Base-by-base conservation (phyloP, 1,140 invertebrate species). In the Psilanteris sp. region DNA sequence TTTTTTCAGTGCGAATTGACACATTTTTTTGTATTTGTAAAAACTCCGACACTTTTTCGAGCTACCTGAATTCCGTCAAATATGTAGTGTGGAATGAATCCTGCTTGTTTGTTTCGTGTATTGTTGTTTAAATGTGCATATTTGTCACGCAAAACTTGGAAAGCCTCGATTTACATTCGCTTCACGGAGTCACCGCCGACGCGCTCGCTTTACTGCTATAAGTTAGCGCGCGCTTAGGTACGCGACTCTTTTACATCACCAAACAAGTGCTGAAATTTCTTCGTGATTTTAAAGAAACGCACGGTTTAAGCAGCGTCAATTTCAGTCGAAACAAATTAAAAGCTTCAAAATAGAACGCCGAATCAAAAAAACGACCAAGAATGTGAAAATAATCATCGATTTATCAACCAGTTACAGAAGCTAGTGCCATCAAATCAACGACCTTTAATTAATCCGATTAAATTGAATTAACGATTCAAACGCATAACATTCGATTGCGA, bases 141-240 rank as follows among this genome's bases (percentile, higher is more conserved):
- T 77, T 78, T 64, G 57, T 57, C 66, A 22, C 64, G 46, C 57
- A 52, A 54, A 72, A 68, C 54, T 57, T 29, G 46, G 39, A 62
- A 71, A 72, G 64, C 34, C 62, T 20, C 52, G 76, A 78, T 78
- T 78, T 78, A 78, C 70, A 74, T 78, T 70, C 76, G 57, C 59
- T 73, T 70, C 76, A 78, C 75, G 75, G 41, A 73, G 62, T 54
- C 37, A 7, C 29, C 57, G 75, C 67, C 64, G 75, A 78, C 75
- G 68, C 68, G 75, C 20, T 72, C 62, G 62, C 54, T 72, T 59
- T 59, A 55, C 75, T 36, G 57, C 55, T 61, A 50, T 61, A 59
- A 66, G 52, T 77, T 62, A 62, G 26, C 55, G 75, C 57, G 64
- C 66, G 62, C 57, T 61, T 59, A 64, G 66, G 52, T 64, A 76